Conservation (phyloP, 2,888 invertebrate species). For the Tenthredo mesomela region DNA sequence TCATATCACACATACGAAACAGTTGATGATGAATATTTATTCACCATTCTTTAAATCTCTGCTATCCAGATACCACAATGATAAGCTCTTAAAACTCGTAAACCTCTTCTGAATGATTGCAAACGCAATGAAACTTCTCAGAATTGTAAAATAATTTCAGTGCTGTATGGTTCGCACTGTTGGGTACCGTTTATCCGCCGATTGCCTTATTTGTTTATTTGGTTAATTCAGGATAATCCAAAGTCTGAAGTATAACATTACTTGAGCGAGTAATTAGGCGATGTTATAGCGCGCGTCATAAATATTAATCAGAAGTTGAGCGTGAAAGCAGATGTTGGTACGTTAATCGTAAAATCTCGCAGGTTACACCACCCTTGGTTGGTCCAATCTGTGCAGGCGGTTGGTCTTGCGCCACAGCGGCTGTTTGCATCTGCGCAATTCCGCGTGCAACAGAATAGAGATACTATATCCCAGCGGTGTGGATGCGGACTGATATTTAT, state of each 20-base stretch:
- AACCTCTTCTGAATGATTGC: too few relatives aligned
- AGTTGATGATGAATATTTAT: too few relatives aligned
- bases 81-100: too few relatives aligned
- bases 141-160: too few relatives aligned
- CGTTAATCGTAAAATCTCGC: slow-evolving; percentile 24
- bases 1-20: too few relatives aligned
- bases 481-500: slow-evolving; percentile 18
- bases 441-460: not conserved
- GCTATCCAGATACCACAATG: too few relatives aligned
- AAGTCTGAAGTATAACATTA: not conserved
- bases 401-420: not conserved
- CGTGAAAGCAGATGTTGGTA: slow-evolving; percentile 18
- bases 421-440: not conserved
- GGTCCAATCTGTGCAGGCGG: slow-evolving; percentile 18
- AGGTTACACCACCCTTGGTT: not conserved
- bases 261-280: not conserved
- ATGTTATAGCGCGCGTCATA: slow-evolving; percentile 11
- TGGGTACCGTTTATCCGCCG: not conserved
- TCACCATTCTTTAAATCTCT: too few relatives aligned
- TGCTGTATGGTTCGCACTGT: too few relatives aligned
- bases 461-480: not conserved
- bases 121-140: too few relatives aligned
- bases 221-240: not conserved
- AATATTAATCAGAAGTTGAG: slow-evolving; percentile 28
- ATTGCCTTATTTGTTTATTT: not conserved